Evolutionary conservation across 2,113 vertebrate species (phyloP).

Genomic region (Scopus umbretta): DNA sequence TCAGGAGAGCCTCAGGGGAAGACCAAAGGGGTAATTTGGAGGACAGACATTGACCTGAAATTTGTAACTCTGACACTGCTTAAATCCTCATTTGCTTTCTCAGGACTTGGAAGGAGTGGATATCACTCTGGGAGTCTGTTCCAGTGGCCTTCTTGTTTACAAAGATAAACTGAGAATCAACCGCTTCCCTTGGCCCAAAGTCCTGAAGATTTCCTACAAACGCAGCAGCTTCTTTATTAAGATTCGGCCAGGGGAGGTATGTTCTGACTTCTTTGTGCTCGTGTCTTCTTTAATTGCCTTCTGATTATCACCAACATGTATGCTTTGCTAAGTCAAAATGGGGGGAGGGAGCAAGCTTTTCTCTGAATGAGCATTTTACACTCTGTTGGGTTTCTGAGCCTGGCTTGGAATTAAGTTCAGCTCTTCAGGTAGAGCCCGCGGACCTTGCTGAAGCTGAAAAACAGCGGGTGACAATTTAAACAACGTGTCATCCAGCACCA

Average conservation of each 20-base stretch:
- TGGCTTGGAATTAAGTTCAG: background rate
- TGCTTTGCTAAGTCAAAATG: fast-evolving
- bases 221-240: conserved; percentile 98
- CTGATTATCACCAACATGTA: fast-evolving
- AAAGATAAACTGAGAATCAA: conserved; percentile 98
- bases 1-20: background rate
- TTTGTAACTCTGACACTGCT: background rate
- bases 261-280: background rate
- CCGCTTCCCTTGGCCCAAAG: conserved; percentile 98
- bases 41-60: background rate
- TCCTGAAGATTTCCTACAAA: conserved; percentile 97
- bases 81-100: background rate
- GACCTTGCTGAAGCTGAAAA: background rate
- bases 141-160: conserved; percentile 95
- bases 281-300: background rate
- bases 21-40: background rate
- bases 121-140: conserved; percentile 95
- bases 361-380: fast-evolving
- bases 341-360: background rate
- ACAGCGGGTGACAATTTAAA: background rate
- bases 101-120: conserved; percentile 96
- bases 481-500: conserved; percentile 3
- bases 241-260: conserved; percentile 93
- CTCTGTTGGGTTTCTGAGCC: background rate
- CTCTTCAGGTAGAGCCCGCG: background rate